phyloP scores from a whole-genome alignment of 2,113 vertebrate species.

The Hyperoodon ampullatus region DNA sequence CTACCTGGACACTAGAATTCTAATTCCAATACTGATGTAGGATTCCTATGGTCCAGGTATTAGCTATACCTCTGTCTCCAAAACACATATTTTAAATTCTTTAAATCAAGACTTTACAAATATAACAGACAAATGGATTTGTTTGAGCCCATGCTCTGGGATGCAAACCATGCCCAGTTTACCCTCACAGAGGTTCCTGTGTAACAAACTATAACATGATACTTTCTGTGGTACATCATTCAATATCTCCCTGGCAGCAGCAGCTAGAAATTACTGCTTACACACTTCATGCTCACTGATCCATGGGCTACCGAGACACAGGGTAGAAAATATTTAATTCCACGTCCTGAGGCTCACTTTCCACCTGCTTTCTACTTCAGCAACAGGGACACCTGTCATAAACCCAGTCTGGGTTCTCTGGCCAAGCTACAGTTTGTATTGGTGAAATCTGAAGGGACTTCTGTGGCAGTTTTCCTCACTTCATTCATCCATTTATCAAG shows the following conservation, averaged over 20 bases:
- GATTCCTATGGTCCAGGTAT: too few relatives aligned
- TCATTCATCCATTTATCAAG: not conserved
- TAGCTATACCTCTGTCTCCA: not conserved
- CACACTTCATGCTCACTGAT: not conserved
- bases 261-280: not conserved
- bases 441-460: not conserved
- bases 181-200: not conserved
- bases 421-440: not conserved
- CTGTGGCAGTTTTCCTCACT: not conserved
- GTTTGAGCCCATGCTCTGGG: not conserved
- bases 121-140: not conserved
- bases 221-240: not conserved
- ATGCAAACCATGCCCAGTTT: not conserved
- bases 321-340: not conserved
- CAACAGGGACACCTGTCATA: not conserved
- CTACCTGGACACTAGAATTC: not conserved
- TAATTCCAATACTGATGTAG: not conserved
- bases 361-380: constrained; percentile 6
- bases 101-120: not conserved
- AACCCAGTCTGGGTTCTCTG: not conserved
- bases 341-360: not conserved
- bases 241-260: not conserved
- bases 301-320: not conserved
- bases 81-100: not conserved
- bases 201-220: not conserved